Base-by-base conservation (phyloP, 2,113 vertebrate genomes). In the Callospermophilus lateralis region DNA sequence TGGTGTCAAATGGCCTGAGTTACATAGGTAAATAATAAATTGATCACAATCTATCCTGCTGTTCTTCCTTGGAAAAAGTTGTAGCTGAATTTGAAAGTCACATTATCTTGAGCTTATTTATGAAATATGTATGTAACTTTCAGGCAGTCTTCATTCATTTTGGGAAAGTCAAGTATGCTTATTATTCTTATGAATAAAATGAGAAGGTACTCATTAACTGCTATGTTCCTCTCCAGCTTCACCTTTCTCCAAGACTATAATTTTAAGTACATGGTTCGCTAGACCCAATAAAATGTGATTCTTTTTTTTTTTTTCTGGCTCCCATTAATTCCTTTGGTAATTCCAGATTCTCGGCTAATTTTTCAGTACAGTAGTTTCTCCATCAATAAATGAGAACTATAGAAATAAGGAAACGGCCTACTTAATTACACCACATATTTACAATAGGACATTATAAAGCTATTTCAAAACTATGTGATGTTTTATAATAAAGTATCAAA, bases 281-380 rank as follows among this genome's bases (percentile, higher is more conserved):
- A 79, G 34, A 48, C 37, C 80, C 39, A 81, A n/a, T 39, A 72
- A 95, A 96, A 68, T 76, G 63, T 11, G 4, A 8, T 53, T 67
- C 68, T 78, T 84, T 32, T 34, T 84, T 32, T 45, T 24, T 48
- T 70, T 53, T n/a, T 17, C 32, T 63, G 53, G 4, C 10, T 72
- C 0, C 13, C 15, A 55, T 65, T 84, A 68, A 92, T 74, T 94
- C 78, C 58, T 77, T 88, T 87, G 55, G 34, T 79, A 15, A 78
- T 79, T 84, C 39, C 34, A 92, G 37, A 85, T 61, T 83, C 68
- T 79, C 39, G 73, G 39, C 9, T 79, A 65, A 74, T 84, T 97
- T 97, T 61, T 84, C 84, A 68, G 32, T 48, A n/a, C 8, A 85
- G 20, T 72, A 80, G 15, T 84, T 97, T 74, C 13, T 90, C 61